These are phyloP conservation scores for Marronus borbonicus DNA, from an alignment of 2,888 invertebrate genomes.

Conservation along the genomic window DNA sequence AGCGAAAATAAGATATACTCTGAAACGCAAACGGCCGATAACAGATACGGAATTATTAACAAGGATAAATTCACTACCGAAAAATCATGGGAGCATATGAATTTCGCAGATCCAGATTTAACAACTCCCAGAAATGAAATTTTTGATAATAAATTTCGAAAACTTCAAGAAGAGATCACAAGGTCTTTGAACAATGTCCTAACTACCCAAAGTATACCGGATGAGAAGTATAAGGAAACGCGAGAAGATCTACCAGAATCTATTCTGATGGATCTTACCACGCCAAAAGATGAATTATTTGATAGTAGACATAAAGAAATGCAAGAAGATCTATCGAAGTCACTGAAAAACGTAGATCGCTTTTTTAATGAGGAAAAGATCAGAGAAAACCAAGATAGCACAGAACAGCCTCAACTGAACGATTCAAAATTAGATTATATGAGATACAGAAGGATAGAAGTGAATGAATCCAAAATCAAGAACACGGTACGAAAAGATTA, in stretches of 20 bases:
- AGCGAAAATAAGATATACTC: slow-evolving; percentile 73
- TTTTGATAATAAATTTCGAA: slow-evolving; percentile 70
- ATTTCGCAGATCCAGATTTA: slow-evolving; percentile 55
- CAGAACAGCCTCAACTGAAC: slow-evolving; percentile 58
- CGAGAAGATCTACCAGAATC: slow-evolving; percentile 23
- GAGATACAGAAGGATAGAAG: slow-evolving; percentile 61
- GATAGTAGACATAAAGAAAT: slow-evolving; percentile 70
- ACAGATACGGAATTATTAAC: slow-evolving; percentile 60
- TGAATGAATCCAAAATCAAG: slow-evolving; percentile 61
- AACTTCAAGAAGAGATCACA: slow-evolving; percentile 70
- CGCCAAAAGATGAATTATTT: slow-evolving; percentile 72
- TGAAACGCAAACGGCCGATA: slow-evolving; percentile 71
- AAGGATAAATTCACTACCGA: slow-evolving; percentile 49
- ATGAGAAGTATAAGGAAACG: slow-evolving; percentile 70
- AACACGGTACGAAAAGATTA: slow-evolving; percentile 63
- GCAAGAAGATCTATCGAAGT: slow-evolving; percentile 67
- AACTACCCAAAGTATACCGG: slow-evolving; percentile 75
- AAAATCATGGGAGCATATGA: slow-evolving; percentile 35
- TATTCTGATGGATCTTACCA: slow-evolving; percentile 65
- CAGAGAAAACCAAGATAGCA: slow-evolving; percentile 51
- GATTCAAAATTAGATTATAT: slow-evolving; percentile 61
- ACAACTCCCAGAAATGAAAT: slow-evolving; percentile 72
- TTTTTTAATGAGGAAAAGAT: slow-evolving; percentile 53
- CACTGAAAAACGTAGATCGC: slow-evolving; percentile 51
- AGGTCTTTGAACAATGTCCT: slow-evolving; percentile 58